These are phyloP conservation scores for Phyllotreta striolata DNA, from an alignment of 2,888 invertebrate genomes.

Conservation along the genomic window DNA sequence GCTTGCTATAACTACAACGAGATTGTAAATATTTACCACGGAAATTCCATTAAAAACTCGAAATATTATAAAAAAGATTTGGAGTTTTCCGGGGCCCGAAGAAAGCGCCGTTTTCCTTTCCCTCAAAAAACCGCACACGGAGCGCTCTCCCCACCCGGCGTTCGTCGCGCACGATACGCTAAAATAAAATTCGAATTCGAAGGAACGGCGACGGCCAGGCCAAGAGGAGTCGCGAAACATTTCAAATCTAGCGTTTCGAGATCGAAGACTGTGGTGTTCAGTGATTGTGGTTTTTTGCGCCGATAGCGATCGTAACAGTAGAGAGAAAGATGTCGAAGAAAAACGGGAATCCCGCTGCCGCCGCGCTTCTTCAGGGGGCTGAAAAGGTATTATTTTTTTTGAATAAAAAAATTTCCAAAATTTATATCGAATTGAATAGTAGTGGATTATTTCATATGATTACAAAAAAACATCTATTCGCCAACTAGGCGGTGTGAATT, in stretches of 20 bases:
- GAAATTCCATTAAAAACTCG: too few relatives aligned
- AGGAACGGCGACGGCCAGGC: background rate
- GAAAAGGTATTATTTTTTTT: conserved; percentile 54
- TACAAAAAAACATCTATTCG: background rate
- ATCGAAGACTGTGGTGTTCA: conserved; percentile 35
- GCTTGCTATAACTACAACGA: too few relatives aligned
- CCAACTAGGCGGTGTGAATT: too few relatives aligned
- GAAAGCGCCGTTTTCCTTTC: too few relatives aligned
- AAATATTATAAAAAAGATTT: too few relatives aligned
- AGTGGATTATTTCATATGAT: background rate
- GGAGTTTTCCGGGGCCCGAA: too few relatives aligned
- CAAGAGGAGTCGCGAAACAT: conserved; percentile 25
- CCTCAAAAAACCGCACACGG: too few relatives aligned
- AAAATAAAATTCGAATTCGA: conserved; percentile 6
- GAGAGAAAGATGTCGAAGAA: conserved; percentile 49
- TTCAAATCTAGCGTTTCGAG: conserved; percentile 36
- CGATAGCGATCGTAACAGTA: conserved; percentile 24
- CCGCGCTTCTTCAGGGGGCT: conserved; percentile 50
- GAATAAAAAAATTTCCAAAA: too few relatives aligned
- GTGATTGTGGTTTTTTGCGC: conserved; percentile 41
- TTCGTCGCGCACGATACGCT: conserved; percentile 3
- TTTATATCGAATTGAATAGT: too few relatives aligned
- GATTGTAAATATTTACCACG: too few relatives aligned
- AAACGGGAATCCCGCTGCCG: conserved; percentile 46
- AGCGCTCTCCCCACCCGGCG: background rate